Evolutionary conservation across 2,888 invertebrate species (phyloP), one percentile per base, ranked within the genome.

Genomic region (Himalopsyche kuldschensis): DNA sequence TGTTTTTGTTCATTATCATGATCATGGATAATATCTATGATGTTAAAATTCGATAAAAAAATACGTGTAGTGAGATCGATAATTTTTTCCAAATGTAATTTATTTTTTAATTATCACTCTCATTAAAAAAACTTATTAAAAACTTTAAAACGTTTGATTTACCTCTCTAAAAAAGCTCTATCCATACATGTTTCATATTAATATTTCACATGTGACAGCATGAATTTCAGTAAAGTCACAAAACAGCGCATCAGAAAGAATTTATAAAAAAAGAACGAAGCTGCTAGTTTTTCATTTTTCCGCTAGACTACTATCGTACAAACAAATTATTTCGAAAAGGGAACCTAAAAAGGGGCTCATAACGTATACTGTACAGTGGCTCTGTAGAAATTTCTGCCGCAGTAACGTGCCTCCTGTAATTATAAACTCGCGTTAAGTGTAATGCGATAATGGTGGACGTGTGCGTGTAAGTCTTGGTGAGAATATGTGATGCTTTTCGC

Each of bases 361-460:
- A 55, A 55, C 55, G 55, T 20, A 20, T 4, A 55, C 41, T 41
- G 11, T 15, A 41, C 55, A 24, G 55, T 20, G 55, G 55, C 55
- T 55, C 20, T 24, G 20, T 55, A 55, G 55, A 55, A 55, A 55
- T 55, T 20, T 20, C 55, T 55, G 55, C 77, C 77, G 35, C 77
- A 31, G 32, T 35, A 32, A 41, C 77, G 35, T 35, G 35, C 77
- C 77, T 35, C 77, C 17, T 20, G 77, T 77, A 77, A 77, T 77
- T 77, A 77, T 77, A 77, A 77, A 77, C 77, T 77, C 41, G 31
- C 32, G 41, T 41, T 31, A 77, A 35, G 77, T 77, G n/a, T 77
- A n/a, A 55, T 55, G 24, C 24, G n/a, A 55, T 55, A 20, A 55
- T 55, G 8, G 20, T 55, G 20, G n/a, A 55, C 55, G 55, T 55